Conservation (phyloP, 1,140 invertebrate genomes). For the Cydia fagiglandana region DNA sequence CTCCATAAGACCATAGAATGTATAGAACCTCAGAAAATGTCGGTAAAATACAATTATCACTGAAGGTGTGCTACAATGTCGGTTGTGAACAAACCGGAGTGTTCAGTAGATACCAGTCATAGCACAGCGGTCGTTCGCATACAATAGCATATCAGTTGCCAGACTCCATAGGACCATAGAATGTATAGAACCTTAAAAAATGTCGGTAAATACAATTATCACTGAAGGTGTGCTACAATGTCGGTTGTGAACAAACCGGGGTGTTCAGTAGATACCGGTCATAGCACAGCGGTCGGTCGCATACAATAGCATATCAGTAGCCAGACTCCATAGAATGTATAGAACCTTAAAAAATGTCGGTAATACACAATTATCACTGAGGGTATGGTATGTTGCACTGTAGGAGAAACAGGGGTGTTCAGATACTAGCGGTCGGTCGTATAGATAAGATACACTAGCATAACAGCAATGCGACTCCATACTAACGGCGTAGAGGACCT, state of each 20-base stretch:
- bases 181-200: neutral
- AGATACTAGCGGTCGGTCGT: neutral
- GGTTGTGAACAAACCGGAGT: neutral
- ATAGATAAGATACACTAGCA: neutral
- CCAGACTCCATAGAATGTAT: neutral
- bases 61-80: neutral
- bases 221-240: neutral
- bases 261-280: neutral
- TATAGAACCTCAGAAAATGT: no score
- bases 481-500: no score
- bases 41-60: neutral
- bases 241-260: neutral
- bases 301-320: neutral
- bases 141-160: neutral
- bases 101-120: slow-evolving; percentile 1
- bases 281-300: neutral
- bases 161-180: neutral
- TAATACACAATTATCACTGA: neutral
- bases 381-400: neutral
- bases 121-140: neutral
- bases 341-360: neutral
- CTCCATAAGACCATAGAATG: neutral
- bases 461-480: neutral
- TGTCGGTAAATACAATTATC: neutral
- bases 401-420: neutral